phyloP scores from a whole-genome alignment of 2,797 vertebrate genomes.

The Megaceryle alcyon region DNA sequence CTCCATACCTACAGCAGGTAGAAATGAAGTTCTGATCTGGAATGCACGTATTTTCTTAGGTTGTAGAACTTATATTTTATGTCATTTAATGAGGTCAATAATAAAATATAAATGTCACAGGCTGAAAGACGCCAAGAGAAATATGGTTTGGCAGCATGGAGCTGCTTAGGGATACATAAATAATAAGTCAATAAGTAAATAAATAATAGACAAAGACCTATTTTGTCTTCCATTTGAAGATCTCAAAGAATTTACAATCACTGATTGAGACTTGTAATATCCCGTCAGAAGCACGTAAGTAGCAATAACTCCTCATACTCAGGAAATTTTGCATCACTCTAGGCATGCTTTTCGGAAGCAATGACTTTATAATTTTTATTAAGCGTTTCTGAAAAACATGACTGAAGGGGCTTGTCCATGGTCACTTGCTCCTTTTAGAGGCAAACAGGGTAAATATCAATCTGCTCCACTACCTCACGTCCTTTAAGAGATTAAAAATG shows the following conservation, averaged over 20 bases:
- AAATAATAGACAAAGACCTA: slow-evolving; percentile 68
- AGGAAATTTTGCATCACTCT: neutral
- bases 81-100: slow-evolving; percentile 66
- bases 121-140: slow-evolving; percentile 63
- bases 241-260: slow-evolving; percentile 46
- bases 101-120: slow-evolving; percentile 68
- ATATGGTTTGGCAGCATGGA: slow-evolving; percentile 54
- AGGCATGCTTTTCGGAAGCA: neutral
- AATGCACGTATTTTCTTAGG: slow-evolving; percentile 36
- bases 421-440: neutral
- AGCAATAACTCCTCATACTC: neutral
- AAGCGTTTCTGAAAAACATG: neutral
- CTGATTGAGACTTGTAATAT: slow-evolving; percentile 24
- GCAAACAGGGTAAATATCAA: neutral
- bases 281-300: neutral
- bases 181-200: slow-evolving; percentile 71
- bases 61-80: slow-evolving; percentile 55
- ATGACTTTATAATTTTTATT: neutral
- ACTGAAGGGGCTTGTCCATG: neutral
- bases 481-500: neutral
- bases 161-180: slow-evolving; percentile 72
- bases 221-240: slow-evolving; percentile 62
- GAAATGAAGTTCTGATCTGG: slow-evolving; percentile 56
- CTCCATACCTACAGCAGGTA: slow-evolving; percentile 57
- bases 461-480: neutral